A percentile compares a stretch with the other conserved stretches of the same genome.
These are phyloP conservation scores for Nasonia oneida DNA, from an alignment of 2,888 invertebrate species.

Conservation along the genomic window DNA sequence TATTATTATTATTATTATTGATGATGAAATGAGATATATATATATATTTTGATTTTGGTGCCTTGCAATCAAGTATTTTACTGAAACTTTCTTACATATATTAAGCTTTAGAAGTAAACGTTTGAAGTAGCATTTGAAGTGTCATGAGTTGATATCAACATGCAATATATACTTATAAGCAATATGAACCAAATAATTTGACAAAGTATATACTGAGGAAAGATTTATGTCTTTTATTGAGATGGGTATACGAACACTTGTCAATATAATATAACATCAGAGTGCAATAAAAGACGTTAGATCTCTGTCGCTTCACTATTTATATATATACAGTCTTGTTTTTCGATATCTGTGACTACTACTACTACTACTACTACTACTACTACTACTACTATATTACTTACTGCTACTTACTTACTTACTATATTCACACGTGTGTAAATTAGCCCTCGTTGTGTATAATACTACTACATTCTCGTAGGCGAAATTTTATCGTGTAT, in stretches of 20 bases:
- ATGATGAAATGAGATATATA: neutral
- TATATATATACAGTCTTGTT: slow-evolving; percentile 44
- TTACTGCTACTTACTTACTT: slow-evolving; percentile 10
- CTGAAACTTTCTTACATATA: slow-evolving; percentile 49
- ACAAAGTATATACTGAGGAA: slow-evolving; percentile 6
- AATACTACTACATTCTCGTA: slow-evolving; percentile 33
- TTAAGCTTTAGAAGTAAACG: slow-evolving; percentile 43
- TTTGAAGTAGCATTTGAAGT: slow-evolving; percentile 40
- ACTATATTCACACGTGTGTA: slow-evolving; percentile 47
- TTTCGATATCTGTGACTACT: slow-evolving; percentile 61
- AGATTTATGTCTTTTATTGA: slow-evolving; percentile 45
- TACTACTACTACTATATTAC: slow-evolving; percentile 50
- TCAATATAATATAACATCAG: neutral
- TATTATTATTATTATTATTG: slow-evolving; percentile 6
- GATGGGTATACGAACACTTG: neutral
- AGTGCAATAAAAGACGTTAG: slow-evolving; percentile 46
- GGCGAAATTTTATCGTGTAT: slow-evolving; percentile 47
- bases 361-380: slow-evolving; percentile 50
- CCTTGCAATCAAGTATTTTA: slow-evolving; percentile 64
- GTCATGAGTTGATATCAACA: slow-evolving; percentile 18
- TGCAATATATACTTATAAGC: neutral
- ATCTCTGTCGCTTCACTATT: slow-evolving; percentile 52
- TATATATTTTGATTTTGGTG: slow-evolving; percentile 45
- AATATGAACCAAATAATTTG: neutral
- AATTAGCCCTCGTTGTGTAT: slow-evolving; percentile 56